Evolutionary conservation across 2,888 invertebrate genomes (phyloP), one percentile per base, ranked within the genome.

Genomic region (Amphipyra tragopoginis): DNA sequence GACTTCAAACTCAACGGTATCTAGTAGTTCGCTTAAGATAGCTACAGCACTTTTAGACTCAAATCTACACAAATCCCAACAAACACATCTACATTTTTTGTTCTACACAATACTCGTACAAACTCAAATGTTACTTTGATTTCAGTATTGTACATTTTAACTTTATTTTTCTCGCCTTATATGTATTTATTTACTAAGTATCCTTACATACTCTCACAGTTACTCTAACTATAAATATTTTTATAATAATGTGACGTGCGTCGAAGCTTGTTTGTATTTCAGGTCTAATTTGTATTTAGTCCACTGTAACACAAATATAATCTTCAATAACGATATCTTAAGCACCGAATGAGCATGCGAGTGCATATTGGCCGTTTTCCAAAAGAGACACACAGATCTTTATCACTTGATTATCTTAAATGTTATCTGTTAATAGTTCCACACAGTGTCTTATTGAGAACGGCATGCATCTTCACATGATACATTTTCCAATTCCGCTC

Each of bases 271-370:
- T 86, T 84, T 88, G 85, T 90, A 86, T 80, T 81, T 77, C 80
- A 85, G 84, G 81, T 84, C 75, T 85, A 82, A 82, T 84, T 75
- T 84, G 86, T 88, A 86, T 87, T 83, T 88, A 88, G 87, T 79
- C 76, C 80, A 84, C 79, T 83, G 72, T 88, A 86, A 85, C 82
- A 87, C 77, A 71, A 80, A 66, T 81, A 76, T 80, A 82, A 81
- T 81, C 76, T 80, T 80, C 72, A 80, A 77, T 80, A 82, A 83
- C 76, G 67, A 77, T 77, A 74, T 80, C 75, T 82, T 67, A 68
- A 86, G 85, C 91, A 93, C 87, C 89, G 84, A 88, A 92, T 92
- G 91, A 90, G 93, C 93, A 94, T 94, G 93, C 88, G 89, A 83
- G 89, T 87, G 90, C 90, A 91, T 67, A 75, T 77, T 80, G 76